Evolutionary conservation across 2,113 vertebrate species (phyloP), one percentile per base, ranked within the genome.

Genomic region (Psettodes erumei): DNA sequence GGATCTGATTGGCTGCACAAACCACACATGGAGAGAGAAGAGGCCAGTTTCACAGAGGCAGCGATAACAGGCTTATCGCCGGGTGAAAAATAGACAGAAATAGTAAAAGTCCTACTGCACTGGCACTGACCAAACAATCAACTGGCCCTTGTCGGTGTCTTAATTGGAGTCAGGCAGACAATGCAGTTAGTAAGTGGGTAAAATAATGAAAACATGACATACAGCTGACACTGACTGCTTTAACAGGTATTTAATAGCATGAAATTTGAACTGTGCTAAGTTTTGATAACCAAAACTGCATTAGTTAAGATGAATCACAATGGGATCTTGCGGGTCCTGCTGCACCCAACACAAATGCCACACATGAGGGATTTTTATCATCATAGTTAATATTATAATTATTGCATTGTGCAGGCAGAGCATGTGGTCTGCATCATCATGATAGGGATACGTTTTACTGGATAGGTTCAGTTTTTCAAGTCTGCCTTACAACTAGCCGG

Each of bases 11-110:
- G 58, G 56, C 5, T 35, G 58, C 53, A 65, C 45, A 48, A 27
- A 53, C 32, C 47, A 27, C 70, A 74, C 58, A 66, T 35, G 30
- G 54, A 43, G 38, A 54, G 11, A 48, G 51, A 69, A 45, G 43
- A 27, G 69, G 56, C 40, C 63, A 62, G 55, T 62, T 11, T 38
- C 65, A 67, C n/a, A 62, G 51, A 69, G 40, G 33, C 27, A 63
- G 61, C 28, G 51, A 54, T 77, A 69, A 77, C 50, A 21, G 62
- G 66, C 68, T 77, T 65, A 76, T 80, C 18, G 32, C 33, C 6
- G 12, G 12, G 38, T 28, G 61, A 66, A 35, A 79, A 79, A 71
- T 3, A 53, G 43, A 72, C 45, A 51, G 53, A 61, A 67, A 72
- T 27, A 71, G 47, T 30, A 43, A 66, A 65, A 54, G 19, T 58